Percentiles rank a stretch among this genome's conserved stretches.
Evolutionary conservation across 2,113 vertebrate species (phyloP).

Genomic region (Aviceda subcristata): DNA sequence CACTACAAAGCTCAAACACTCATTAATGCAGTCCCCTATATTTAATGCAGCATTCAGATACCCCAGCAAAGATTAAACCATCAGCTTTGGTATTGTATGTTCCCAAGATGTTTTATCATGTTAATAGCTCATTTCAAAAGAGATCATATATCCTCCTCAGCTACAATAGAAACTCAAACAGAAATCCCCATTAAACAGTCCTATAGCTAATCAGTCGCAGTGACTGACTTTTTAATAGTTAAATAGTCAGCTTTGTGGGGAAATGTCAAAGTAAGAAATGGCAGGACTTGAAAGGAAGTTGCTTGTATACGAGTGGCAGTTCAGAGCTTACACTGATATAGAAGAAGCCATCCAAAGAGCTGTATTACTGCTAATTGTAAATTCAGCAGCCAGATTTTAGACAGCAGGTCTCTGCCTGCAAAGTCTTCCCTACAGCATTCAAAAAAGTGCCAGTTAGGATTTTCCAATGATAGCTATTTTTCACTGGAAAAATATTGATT

Average conservation of each 20-base stretch:
- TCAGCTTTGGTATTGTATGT: neutral
- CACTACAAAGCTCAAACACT: constrained; percentile 41
- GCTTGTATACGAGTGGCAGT: neutral
- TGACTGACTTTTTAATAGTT: constrained; percentile 5
- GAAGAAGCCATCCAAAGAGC: constrained; percentile 18
- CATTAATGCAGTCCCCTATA: neutral
- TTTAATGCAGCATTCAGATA: neutral
- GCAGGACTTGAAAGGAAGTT: constrained; percentile 37
- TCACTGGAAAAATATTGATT: constrained; percentile 41
- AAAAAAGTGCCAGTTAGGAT: neutral
- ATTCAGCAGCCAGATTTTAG: neutral
- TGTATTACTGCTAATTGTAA: neutral
- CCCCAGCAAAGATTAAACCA: constrained; percentile 6
- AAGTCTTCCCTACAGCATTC: neutral
- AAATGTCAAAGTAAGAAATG: constrained; percentile 26
- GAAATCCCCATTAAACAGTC: neutral
- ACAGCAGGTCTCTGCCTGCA: constrained; percentile 6
- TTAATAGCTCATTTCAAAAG: constrained; percentile 42
- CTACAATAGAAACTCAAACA: constrained; percentile 3
- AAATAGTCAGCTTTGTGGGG: constrained; percentile 1
- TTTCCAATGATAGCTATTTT: neutral
- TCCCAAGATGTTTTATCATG: constrained; percentile 36
- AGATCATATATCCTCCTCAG: constrained; percentile 18
- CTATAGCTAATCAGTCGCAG: neutral
- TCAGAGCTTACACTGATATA: neutral